These are phyloP conservation scores for Chloroceryle aenea DNA, from an alignment of 2,113 vertebrate species.

Conservation along the genomic window DNA sequence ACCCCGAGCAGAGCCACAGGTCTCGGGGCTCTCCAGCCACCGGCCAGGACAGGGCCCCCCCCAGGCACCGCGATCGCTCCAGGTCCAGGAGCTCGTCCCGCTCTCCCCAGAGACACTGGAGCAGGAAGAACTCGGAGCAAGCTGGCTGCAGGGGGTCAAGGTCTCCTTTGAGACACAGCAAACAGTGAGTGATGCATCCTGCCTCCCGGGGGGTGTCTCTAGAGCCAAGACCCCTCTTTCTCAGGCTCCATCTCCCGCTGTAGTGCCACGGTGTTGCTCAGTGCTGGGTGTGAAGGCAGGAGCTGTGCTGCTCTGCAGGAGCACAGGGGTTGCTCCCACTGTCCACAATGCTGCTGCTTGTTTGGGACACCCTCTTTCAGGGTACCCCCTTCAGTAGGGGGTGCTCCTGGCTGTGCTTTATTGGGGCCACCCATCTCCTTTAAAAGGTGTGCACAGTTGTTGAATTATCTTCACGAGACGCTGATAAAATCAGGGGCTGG, in stretches of 20 bases:
- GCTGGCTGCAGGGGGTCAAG: slow-evolving; percentile 2
- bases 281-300: background rate
- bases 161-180: slow-evolving; percentile 60
- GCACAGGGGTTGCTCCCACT: background rate
- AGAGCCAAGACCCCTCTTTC: background rate
- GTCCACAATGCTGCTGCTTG: accelerated
- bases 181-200: slow-evolving; percentile 59
- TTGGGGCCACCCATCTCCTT: background rate
- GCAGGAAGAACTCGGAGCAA: slow-evolving; percentile 33
- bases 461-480: background rate
- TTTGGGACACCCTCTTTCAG: background rate
- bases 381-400: too few relatives aligned
- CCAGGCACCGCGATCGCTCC: slow-evolving; percentile 13
- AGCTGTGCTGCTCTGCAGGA: background rate
- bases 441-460: background rate
- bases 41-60: background rate
- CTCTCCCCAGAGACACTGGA: slow-evolving; percentile 50
- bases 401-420: background rate
- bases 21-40: background rate
- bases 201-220: background rate
- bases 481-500: background rate
- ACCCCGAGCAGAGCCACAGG: background rate
- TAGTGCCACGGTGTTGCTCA: accelerated
- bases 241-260: background rate
- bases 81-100: slow-evolving; percentile 58